A percentile compares a stretch with the other conserved stretches of the same genome.
Evolutionary conservation across 1,140 invertebrate species (phyloP).

Genomic region (Halictus rubicundus): DNA sequence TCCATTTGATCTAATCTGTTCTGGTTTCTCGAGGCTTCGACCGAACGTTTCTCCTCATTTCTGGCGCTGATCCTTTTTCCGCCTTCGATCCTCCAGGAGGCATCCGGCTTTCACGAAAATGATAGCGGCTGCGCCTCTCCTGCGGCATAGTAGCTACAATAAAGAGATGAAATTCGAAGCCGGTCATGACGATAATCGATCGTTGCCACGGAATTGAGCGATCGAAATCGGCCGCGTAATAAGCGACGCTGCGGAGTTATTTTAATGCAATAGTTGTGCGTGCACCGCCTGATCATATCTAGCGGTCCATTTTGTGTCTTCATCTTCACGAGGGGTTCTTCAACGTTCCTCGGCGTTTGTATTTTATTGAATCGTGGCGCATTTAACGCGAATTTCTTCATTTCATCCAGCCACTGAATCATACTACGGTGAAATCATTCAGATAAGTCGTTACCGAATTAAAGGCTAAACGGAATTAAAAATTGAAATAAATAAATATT

Average conservation of each 20-base stretch:
- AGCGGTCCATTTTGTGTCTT: background rate
- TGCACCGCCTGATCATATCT: conserved; percentile 17
- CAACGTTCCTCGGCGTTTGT: background rate
- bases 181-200: conserved; percentile 38
- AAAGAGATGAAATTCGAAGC: conserved; percentile 29
- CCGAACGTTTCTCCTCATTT: too few relatives aligned
- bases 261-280: conserved; percentile 18
- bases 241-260: conserved; percentile 3
- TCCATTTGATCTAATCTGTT: background rate
- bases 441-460: too few relatives aligned
- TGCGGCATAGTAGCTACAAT: conserved; percentile 15
- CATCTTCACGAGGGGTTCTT: background rate
- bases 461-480: too few relatives aligned
- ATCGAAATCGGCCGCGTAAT: conserved; percentile 53
- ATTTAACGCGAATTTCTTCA: background rate
- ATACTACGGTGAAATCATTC: too few relatives aligned
- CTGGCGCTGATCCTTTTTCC: background rate
- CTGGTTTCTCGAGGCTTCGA: too few relatives aligned
- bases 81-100: conserved; percentile 1
- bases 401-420: background rate
- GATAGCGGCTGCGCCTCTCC: conserved; percentile 39
- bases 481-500: too few relatives aligned
- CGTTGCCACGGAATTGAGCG: conserved; percentile 33
- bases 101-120: conserved; percentile 62
- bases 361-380: background rate